phyloP scores from a whole-genome alignment of 2,113 vertebrate genomes.

The Chlorocebus sabaeus region DNA sequence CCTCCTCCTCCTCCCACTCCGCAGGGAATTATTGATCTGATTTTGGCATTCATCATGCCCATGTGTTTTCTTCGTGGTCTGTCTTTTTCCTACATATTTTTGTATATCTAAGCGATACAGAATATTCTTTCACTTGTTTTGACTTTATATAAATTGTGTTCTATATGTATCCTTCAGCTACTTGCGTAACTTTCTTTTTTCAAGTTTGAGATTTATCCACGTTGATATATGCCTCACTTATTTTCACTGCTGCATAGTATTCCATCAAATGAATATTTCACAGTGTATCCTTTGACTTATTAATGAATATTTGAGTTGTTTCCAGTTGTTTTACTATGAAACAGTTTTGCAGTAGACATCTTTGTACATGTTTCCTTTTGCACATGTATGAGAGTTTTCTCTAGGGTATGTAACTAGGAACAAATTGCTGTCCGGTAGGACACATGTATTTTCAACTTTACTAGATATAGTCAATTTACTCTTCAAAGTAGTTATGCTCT shows the following conservation, averaged over 20 bases:
- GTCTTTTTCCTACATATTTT: not conserved
- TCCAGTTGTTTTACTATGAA: not conserved
- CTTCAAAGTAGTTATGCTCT: not conserved
- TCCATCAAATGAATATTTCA: not conserved
- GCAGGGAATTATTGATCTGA: not conserved
- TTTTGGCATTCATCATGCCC: not conserved
- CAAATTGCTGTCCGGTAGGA: not conserved
- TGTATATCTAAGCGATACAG: not conserved
- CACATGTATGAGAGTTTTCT: not conserved
- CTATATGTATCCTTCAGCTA: not conserved
- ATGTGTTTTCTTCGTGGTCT: not conserved
- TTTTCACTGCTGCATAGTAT: slow-evolving; percentile 15
- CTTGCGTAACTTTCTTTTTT: not conserved
- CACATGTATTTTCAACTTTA: not conserved
- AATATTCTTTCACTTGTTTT: slow-evolving; percentile 33
- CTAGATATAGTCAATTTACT: not conserved
- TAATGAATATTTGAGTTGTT: not conserved
- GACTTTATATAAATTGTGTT: not conserved
- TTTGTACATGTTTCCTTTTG: not conserved
- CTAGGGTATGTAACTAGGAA: not conserved
- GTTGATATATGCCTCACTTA: not conserved
- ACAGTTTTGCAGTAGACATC: not conserved
- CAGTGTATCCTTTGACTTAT: not conserved
- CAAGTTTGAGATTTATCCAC: slow-evolving; percentile 10
- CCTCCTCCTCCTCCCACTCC: not conserved